phyloP scores from a whole-genome alignment of 2,888 invertebrate species.

The Gasteruption jaculator region DNA sequence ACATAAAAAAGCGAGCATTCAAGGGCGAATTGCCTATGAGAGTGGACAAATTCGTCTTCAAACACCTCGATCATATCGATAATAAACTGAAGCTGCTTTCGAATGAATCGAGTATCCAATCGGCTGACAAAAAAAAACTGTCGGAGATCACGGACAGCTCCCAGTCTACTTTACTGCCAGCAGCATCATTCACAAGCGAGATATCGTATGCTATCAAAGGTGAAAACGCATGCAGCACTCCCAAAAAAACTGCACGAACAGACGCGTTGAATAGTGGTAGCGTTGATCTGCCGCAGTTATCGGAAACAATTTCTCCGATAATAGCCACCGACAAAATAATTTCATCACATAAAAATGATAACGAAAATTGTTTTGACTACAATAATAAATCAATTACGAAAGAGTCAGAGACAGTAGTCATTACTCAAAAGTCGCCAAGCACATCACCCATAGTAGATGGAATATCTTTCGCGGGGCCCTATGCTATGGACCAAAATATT shows the following conservation, averaged over 20 bases:
- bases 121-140: background rate
- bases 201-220: background rate
- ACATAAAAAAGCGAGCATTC: slow-evolving; percentile 13
- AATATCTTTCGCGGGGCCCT: too few relatives aligned
- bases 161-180: background rate
- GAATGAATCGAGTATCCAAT: slow-evolving; percentile 6
- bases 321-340: background rate
- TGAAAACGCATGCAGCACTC: slow-evolving; percentile 8
- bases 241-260: background rate
- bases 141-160: background rate
- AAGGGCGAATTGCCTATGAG: slow-evolving; percentile 13
- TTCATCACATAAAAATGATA: background rate
- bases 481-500: too few relatives aligned
- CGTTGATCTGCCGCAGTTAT: background rate
- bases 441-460: too few relatives aligned
- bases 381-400: too few relatives aligned
- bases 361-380: background rate
- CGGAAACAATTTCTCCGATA: background rate
- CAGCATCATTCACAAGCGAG: background rate
- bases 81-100: slow-evolving; percentile 10
- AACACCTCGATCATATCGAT: slow-evolving; percentile 11
- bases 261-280: background rate
- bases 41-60: slow-evolving; percentile 10
- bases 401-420: too few relatives aligned
- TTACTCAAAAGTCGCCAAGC: too few relatives aligned